These are phyloP conservation scores for Larimichthys crocea DNA, from an alignment of 2,113 vertebrate genomes.

Conservation along the genomic window DNA sequence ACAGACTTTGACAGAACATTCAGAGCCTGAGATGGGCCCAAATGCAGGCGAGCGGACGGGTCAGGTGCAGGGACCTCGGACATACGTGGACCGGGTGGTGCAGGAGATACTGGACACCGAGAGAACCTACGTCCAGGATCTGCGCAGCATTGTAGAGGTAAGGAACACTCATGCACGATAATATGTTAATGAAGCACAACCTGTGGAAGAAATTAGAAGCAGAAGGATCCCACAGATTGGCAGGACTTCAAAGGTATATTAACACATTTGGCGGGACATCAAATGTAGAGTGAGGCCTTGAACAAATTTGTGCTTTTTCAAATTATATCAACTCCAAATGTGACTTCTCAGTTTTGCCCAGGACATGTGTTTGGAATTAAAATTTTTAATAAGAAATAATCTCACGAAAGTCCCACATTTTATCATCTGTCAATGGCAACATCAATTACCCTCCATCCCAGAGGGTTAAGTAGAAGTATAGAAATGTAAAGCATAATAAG, in stretches of 20 bases:
- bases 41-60: slow-evolving; percentile 75
- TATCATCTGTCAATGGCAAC: no score
- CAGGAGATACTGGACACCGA: slow-evolving; percentile 98
- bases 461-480: no score
- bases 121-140: slow-evolving; percentile 95
- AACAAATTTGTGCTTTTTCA: slow-evolving; percentile 11
- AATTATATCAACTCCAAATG: slow-evolving; percentile 19
- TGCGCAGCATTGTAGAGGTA: slow-evolving; percentile 96
- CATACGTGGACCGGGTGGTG: slow-evolving; percentile 96
- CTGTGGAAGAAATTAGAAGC: slow-evolving; percentile 25
- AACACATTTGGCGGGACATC: slow-evolving; percentile 36
- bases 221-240: slow-evolving; percentile 2
- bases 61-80: slow-evolving; percentile 85
- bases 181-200: background rate
- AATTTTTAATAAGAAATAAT: background rate
- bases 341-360: background rate
- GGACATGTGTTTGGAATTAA: background rate
- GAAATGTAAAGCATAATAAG: background rate
- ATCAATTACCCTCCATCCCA: no score
- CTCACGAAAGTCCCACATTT: no score
- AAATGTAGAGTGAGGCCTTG: slow-evolving; percentile 17
- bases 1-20: slow-evolving; percentile 62
- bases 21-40: slow-evolving; percentile 72
- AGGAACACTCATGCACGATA: slow-evolving; percentile 44
- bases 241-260: slow-evolving; percentile 24